These are phyloP conservation scores for Tipula lateralis DNA, from an alignment of 2,888 invertebrate genomes.

Conservation along the genomic window DNA sequence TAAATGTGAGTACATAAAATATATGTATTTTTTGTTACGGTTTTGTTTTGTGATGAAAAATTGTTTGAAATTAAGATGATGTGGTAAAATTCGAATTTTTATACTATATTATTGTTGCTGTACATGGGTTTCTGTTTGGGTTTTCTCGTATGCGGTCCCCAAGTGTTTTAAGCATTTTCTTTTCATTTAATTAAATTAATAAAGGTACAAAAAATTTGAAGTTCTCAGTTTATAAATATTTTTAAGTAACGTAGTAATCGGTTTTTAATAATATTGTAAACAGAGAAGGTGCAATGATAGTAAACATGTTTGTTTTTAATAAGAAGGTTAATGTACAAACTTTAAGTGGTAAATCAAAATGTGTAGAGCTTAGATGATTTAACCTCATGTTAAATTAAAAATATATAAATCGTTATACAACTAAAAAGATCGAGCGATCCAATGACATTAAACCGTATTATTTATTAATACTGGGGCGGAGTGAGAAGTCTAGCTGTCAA, in stretches of 20 bases:
- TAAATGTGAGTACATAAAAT: slow-evolving; percentile 56
- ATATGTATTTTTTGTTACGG: not conserved
- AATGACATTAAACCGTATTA: too few species aligned
- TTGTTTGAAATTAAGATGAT: not conserved
- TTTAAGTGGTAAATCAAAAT: too few species aligned
- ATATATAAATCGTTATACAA: too few species aligned
- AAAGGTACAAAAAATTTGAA: not conserved
- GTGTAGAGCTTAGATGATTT: too few species aligned
- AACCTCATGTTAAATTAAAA: too few species aligned
- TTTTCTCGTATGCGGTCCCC: not conserved
- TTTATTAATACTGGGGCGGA: too few species aligned
- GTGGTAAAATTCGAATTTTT: not conserved
- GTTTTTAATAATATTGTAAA: too few species aligned
- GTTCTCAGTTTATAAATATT: not conserved
- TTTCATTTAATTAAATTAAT: not conserved
- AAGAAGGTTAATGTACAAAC: too few species aligned
- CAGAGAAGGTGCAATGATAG: too few species aligned
- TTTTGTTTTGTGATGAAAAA: not conserved
- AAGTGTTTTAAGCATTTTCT: not conserved
- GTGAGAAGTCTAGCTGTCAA: too few species aligned
- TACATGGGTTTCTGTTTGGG: not conserved
- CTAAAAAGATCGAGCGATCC: too few species aligned
- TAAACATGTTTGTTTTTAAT: too few species aligned
- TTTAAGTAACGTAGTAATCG: not conserved
- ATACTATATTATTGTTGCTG: not conserved